Percentiles rank a stretch among this genome's conserved stretches.
Evolutionary conservation across 2,888 invertebrate species (phyloP).

Genomic region (Laspeyria flexula): DNA sequence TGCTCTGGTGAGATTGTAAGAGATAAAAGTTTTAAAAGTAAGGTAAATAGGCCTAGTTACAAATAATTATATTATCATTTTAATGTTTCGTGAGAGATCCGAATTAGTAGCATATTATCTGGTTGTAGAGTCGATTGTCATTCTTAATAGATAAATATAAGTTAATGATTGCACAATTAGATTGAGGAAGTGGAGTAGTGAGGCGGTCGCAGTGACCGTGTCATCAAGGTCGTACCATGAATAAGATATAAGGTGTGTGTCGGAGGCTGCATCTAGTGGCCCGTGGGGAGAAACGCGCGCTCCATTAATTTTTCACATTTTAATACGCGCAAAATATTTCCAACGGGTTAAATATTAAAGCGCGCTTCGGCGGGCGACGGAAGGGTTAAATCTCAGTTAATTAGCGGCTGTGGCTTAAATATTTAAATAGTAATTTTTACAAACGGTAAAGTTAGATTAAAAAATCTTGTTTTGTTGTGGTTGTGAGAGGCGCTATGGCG

Average conservation of each 20-base stretch:
- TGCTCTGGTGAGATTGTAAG: no score
- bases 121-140: not conserved
- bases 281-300: slow-evolving; percentile 55
- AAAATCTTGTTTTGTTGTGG: slow-evolving; percentile 76
- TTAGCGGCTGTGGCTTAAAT: slow-evolving; percentile 80
- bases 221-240: slow-evolving; percentile 30
- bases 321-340: slow-evolving; percentile 86
- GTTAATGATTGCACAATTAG: not conserved
- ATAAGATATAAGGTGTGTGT: slow-evolving; percentile 15
- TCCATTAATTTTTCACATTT: slow-evolving; percentile 84
- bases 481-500: slow-evolving; percentile 50
- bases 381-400: slow-evolving; percentile 86
- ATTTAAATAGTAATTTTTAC: slow-evolving; percentile 86
- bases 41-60: slow-evolving; percentile 5
- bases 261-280: slow-evolving; percentile 35
- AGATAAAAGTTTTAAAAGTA: no score
- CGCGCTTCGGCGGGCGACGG: slow-evolving; percentile 81
- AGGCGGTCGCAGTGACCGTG: no score
- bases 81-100: not conserved
- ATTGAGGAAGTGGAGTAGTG: slow-evolving; percentile 10
- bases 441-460: slow-evolving; percentile 86
- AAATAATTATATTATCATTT: not conserved
- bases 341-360: slow-evolving; percentile 82
- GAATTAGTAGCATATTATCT: not conserved
- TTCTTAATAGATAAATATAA: not conserved